Conservation (phyloP, 2,888 invertebrate species). For the Drosophila neutralis region DNA sequence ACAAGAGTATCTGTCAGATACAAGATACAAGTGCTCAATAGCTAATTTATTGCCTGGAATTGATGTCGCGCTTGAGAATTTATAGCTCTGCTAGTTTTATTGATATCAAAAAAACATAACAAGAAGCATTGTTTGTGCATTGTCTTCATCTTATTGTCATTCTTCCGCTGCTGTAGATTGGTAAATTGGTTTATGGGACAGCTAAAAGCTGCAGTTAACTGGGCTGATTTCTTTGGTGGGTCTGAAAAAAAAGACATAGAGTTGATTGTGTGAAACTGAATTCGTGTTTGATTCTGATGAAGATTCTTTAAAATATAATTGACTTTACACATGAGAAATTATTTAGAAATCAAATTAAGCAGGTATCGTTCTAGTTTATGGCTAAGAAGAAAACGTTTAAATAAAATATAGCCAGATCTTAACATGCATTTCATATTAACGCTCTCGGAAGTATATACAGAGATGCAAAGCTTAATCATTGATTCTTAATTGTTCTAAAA, state of each 20-base stretch:
- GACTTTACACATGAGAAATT: slow-evolving; percentile 1
- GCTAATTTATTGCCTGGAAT: slow-evolving; percentile 68
- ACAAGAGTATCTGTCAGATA: slow-evolving; percentile 67
- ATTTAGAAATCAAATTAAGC: not conserved
- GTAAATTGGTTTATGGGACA: slow-evolving; percentile 51
- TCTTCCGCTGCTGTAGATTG: slow-evolving; percentile 32
- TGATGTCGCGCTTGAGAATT: slow-evolving; percentile 67
- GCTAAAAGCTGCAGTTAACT: slow-evolving; percentile 43
- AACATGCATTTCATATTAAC: not conserved
- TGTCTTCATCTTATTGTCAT: slow-evolving; percentile 13
- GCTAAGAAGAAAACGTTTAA: not conserved
- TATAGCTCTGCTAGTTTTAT: slow-evolving; percentile 36
- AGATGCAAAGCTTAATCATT: not conserved
- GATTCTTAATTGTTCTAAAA: not conserved
- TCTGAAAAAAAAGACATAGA: slow-evolving; percentile 21
- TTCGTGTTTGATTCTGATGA: not conserved
- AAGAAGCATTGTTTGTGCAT: slow-evolving; percentile 31
- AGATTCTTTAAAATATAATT: not conserved
- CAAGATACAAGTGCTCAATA: slow-evolving; percentile 58
- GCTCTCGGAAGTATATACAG: not conserved
- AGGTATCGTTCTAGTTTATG: not conserved
- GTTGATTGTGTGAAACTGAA: slow-evolving; percentile 5
- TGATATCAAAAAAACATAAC: slow-evolving; percentile 19
- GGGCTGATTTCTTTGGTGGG: slow-evolving; percentile 54
- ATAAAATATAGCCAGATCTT: not conserved